A percentile compares a stretch with the other conserved stretches of the same genome.
phyloP scores from a whole-genome alignment of 2,888 invertebrate species.

The Lepidocyrtinus sp. region DNA sequence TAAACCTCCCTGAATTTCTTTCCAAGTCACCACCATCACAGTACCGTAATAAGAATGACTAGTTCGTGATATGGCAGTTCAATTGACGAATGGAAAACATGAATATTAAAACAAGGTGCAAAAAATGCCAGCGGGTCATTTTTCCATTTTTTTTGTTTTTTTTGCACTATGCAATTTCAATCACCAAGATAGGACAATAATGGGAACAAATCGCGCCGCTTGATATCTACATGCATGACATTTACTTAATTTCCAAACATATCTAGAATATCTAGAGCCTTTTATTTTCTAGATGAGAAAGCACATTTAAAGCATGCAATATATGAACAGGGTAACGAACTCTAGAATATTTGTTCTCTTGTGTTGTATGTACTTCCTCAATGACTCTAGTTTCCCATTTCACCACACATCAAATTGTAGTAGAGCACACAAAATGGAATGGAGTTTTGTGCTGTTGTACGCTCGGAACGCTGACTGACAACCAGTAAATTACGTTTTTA shows the following conservation, averaged over 20 bases:
- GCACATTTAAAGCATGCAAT: not conserved
- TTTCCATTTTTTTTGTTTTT: too few species aligned
- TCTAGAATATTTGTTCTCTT: not conserved
- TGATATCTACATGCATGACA: too few species aligned
- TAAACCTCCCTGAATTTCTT: not conserved
- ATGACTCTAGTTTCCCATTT: not conserved
- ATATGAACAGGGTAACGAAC: not conserved
- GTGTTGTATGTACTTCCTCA: not conserved
- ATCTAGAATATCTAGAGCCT: too few species aligned
- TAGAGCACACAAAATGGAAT: not conserved
- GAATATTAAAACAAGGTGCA: not conserved
- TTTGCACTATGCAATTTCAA: not conserved
- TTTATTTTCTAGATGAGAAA: too few species aligned
- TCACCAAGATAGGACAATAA: too few species aligned
- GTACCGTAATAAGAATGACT: not conserved
- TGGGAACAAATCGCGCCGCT: too few species aligned
- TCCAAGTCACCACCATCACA: too few species aligned
- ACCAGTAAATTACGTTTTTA: constrained; percentile 12
- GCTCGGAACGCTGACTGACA: constrained; percentile 11
- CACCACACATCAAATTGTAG: not conserved
- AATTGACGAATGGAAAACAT: not conserved
- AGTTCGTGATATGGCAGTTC: not conserved
- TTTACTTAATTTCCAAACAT: too few species aligned
- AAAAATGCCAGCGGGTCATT: not conserved
- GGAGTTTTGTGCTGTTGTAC: not conserved